These are phyloP conservation scores for Encarsia formosa DNA, from an alignment of 2,888 invertebrate species.

Conservation along the genomic window DNA sequence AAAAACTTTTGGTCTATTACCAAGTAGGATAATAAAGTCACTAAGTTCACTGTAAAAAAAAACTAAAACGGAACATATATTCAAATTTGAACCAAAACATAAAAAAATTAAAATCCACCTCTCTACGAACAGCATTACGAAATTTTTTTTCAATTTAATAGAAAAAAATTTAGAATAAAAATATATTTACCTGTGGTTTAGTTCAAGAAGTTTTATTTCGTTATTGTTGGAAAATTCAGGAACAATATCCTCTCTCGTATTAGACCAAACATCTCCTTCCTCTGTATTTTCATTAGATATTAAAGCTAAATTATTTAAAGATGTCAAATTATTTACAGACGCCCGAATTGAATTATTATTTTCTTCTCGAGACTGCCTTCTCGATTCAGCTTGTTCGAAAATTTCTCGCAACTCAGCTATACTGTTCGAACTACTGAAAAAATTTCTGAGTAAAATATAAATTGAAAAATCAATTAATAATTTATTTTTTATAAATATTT, in stretches of 20 bases:
- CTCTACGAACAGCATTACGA: no score
- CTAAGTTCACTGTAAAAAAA: no score
- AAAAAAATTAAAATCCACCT: no score
- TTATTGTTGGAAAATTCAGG: conserved; percentile 27
- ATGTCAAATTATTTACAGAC: conserved; percentile 19
- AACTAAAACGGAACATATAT: no score
- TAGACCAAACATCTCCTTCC: conserved; percentile 33
- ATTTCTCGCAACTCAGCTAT: conserved; percentile 42
- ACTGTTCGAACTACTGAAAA: conserved; percentile 38
- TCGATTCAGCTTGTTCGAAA: conserved; percentile 42
- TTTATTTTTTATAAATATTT: not conserved
- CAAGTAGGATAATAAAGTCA: no score
- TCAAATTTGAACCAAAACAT: no score
- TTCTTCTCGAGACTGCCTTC: conserved; percentile 42
- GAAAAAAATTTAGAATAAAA: not conserved
- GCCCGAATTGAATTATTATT: conserved; percentile 37
- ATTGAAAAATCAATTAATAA: conserved; percentile 1
- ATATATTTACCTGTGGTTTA: conserved; percentile 7
- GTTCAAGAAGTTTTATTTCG: conserved; percentile 10
- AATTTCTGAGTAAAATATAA: not conserved
- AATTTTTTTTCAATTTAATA: no score
- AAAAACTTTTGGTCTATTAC: no score
- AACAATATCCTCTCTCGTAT: conserved; percentile 31
- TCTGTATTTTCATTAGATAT: conserved; percentile 26
- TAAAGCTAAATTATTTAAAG: conserved; percentile 17